Conservation (phyloP, 2,797 vertebrate genomes). For the Neosilurus mollespiculum region DNA sequence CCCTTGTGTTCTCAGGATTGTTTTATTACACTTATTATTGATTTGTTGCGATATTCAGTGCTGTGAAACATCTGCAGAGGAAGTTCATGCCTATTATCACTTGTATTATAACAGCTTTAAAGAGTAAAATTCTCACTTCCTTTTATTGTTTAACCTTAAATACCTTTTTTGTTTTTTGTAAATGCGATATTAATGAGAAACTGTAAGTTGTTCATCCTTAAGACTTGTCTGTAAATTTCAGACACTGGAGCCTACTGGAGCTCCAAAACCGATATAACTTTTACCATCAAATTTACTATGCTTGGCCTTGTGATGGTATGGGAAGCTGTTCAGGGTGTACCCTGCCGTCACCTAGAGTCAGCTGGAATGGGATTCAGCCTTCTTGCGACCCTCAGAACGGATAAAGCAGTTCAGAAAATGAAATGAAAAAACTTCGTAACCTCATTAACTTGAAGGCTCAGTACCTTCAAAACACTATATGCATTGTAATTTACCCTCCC, state of each 20-base stretch:
- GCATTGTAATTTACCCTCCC: slow-evolving; percentile 1
- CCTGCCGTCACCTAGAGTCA: no score
- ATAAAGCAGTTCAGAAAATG: no score
- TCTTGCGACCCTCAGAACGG: no score
- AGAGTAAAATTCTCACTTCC: neutral
- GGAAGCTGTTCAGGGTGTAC: no score
- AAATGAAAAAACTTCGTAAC: no score
- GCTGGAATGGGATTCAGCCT: no score
- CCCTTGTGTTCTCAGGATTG: neutral
- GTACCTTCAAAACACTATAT: neutral
- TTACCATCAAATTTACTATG: no score
- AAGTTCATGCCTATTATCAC: neutral
- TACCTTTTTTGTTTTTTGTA: no score
- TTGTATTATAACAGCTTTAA: neutral
- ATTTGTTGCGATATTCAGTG: no score
- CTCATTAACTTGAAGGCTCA: neutral
- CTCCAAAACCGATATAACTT: neutral
- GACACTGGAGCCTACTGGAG: neutral
- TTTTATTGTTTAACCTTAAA: neutral
- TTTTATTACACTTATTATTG: neutral
- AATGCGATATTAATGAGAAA: neutral
- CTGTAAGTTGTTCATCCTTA: neutral
- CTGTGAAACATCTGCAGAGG: no score
- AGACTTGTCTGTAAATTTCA: neutral
- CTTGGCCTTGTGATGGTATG: no score